Evolutionary conservation across 2,888 invertebrate genomes (phyloP), one percentile per base, ranked within the genome.

Genomic region (Pandemis cinnamomeana): DNA sequence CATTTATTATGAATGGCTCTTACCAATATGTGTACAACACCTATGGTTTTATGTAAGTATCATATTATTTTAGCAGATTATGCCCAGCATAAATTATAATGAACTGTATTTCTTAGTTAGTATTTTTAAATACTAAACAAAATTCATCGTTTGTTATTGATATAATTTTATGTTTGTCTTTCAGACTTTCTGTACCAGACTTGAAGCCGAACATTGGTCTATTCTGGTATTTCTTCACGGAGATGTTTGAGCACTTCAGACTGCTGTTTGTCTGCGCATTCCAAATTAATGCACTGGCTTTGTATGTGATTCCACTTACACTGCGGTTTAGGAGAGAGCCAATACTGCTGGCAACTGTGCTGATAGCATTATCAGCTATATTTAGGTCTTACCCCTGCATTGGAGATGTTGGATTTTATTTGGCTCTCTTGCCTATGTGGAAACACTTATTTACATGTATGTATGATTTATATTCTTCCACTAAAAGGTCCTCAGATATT

Each of bases 171-270:
- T 55, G 13, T 55, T 55, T 55, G 8, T 76, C 55, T 90, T 96
- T 88, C 93, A 98, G 98, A 84, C 95, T 99, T 78, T 96, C 96
- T 20, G 98, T 99, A 69, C 98, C 98, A 2, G 99, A 99, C 89
- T 94, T 99, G 78, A 97, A 98, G 81, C 99, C 99, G 41, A 99
- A 99, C 87, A 97, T 99, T 81, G 99, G 99, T 0, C 94, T 99
- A 1, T 99, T 99, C 90, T 99, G 99, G 99, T 99, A 99, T 87
- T 99, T 99, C 92, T 99, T 99, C 90, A 99, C 99, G 0, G 99
- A 99, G 95, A 99, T 99, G 98, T 99, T 99, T 95, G 99, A 99
- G 83, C 99, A 99, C 91, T 99, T 99, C 86, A 96, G 99, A 67
- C 95, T 97, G 76, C 96, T 99, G 83, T 99, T 99, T 92, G 96